Conservation (phyloP, 1,140 invertebrate species). For the Drosophila elegans region DNA sequence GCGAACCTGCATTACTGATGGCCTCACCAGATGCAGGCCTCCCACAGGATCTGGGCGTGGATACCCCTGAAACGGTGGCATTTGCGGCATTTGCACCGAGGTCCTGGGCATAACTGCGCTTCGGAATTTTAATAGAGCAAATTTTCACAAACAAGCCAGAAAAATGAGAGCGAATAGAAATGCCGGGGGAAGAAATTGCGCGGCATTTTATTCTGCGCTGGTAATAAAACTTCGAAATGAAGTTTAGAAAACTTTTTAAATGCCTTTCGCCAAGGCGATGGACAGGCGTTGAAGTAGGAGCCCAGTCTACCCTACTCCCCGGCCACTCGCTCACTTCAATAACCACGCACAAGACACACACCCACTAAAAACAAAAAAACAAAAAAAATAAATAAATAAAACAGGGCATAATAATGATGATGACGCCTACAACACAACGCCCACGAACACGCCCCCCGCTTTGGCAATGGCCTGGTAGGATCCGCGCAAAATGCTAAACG, state of each 20-base stretch:
- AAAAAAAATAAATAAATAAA: slow-evolving; percentile 45
- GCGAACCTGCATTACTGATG: slow-evolving; percentile 62
- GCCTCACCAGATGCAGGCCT: slow-evolving; percentile 30
- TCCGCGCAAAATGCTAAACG: slow-evolving; percentile 74
- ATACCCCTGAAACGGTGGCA: slow-evolving; percentile 39
- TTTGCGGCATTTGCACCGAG: slow-evolving; percentile 47
- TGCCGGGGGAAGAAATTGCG: slow-evolving; percentile 25
- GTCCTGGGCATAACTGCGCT: slow-evolving; percentile 51
- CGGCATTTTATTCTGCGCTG: slow-evolving; percentile 39
- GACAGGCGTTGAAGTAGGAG: slow-evolving; percentile 11
- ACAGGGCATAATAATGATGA: slow-evolving; percentile 75
- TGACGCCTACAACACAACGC: slow-evolving; percentile 67
- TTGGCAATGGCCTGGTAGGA: slow-evolving; percentile 27
- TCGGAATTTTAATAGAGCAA: slow-evolving; percentile 82
- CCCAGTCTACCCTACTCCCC: neutral
- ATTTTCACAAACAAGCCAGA: slow-evolving; percentile 57
- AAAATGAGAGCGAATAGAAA: slow-evolving; percentile 31
- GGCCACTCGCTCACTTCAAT: neutral
- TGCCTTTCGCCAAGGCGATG: slow-evolving; percentile 48
- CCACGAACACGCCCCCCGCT: slow-evolving; percentile 29
- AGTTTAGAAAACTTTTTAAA: slow-evolving; percentile 82
- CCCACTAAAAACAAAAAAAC: neutral
- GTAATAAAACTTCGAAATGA: slow-evolving; percentile 82
- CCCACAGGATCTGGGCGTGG: slow-evolving; percentile 5
- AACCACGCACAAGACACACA: slow-evolving; percentile 19